phyloP scores from a whole-genome alignment of 2,888 invertebrate genomes.

The Leptopterna dolabrata region DNA sequence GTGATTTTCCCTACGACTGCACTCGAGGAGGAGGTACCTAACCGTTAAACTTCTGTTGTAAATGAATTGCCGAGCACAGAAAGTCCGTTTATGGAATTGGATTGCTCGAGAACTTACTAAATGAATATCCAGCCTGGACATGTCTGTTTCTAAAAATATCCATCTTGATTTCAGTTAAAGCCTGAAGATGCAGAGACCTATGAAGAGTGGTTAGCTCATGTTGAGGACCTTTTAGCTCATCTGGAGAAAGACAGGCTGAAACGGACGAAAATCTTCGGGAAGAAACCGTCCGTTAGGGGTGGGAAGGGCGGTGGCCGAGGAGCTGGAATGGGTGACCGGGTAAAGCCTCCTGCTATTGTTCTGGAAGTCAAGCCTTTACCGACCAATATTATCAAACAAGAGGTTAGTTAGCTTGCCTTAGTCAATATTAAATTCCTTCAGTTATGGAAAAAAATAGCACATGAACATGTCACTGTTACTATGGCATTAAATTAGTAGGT shows the following conservation, averaged over 20 bases:
- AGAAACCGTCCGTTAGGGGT: not conserved
- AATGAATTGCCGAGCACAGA: no score
- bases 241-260: conserved; percentile 35
- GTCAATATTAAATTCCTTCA: no score
- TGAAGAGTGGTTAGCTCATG: conserved; percentile 29
- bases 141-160: no score
- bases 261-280: not conserved
- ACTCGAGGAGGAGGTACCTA: conserved; percentile 23
- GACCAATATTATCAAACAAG: not conserved
- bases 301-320: conserved; percentile 36
- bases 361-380: not conserved
- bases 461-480: no score
- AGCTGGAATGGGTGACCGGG: not conserved
- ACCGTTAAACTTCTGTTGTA: no score
- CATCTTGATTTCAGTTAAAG: conserved; percentile 5
- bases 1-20: conserved; percentile 8
- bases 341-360: not conserved
- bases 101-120: no score
- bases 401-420: not conserved
- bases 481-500: no score
- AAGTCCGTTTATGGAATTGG: no score
- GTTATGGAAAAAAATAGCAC: no score
- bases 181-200: conserved; percentile 32
- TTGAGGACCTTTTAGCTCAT: conserved; percentile 28
- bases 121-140: no score